A percentile compares a stretch with the other conserved stretches of the same genome.
Evolutionary conservation across 1,140 invertebrate species (phyloP).

Genomic region (Sitophilus oryzae): DNA sequence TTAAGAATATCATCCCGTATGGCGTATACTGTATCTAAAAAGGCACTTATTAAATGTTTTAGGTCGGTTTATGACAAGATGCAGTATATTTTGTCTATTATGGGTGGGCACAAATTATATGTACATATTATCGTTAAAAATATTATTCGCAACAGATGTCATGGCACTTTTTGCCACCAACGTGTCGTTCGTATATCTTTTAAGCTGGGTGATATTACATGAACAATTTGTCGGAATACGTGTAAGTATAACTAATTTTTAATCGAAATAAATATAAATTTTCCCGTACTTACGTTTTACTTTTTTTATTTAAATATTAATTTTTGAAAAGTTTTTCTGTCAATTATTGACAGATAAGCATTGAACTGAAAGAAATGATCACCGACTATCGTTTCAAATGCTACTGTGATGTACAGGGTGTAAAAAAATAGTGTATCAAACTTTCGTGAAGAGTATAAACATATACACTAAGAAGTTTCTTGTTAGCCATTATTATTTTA

Average conservation of each 20-base stretch:
- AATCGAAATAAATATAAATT: not conserved
- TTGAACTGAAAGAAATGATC: no score
- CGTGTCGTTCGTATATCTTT: slow-evolving; percentile 85
- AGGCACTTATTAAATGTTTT: no score
- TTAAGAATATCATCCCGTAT: no score
- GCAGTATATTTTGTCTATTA: slow-evolving; percentile 79
- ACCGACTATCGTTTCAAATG: no score
- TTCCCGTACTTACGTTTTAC: not conserved
- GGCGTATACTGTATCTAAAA: no score
- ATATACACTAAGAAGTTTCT: no score
- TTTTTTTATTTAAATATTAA: not conserved
- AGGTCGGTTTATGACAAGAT: slow-evolving; percentile 79
- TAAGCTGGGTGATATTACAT: slow-evolving; percentile 94
- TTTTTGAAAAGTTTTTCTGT: not conserved
- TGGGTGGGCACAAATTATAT: slow-evolving; percentile 92
- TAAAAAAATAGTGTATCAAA: no score
- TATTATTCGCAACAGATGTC: slow-evolving; percentile 83
- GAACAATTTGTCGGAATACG: slow-evolving; percentile 93
- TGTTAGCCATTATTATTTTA: no score
- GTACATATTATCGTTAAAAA: slow-evolving; percentile 79
- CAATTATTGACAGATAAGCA: no score
- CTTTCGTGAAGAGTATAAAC: no score
- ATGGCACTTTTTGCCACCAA: slow-evolving; percentile 90
- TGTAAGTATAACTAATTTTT: slow-evolving; percentile 56
- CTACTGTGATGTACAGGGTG: no score